Base-by-base conservation (phyloP, 1,140 invertebrate genomes). In the Microplitis mediator region DNA sequence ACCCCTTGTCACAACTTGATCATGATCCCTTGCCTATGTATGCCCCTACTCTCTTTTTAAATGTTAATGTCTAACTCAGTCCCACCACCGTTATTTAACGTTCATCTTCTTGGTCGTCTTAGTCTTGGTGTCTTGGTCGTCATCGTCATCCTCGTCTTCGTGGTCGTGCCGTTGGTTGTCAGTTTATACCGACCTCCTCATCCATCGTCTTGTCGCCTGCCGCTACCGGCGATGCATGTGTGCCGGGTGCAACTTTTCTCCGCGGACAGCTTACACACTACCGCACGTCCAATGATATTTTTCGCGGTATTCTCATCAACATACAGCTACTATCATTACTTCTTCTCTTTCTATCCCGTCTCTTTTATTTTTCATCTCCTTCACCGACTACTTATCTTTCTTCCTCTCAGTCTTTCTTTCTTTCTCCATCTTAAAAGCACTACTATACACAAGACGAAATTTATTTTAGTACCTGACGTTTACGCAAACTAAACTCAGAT, bases 231-330 rank as follows among this genome's bases (percentile, higher is more conserved):
- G 79, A 77, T 82, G 78, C 79, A 84, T 32, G 60, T 80, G 85
- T 87, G 86, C 86, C 86, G 86, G 86, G 86, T 87, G 86, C 86
- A 87, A 87, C 82, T 85, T 82, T 82, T 82, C 81, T 81, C 79
- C 79, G 73, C 52, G 45, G 62, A 66, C 62, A 45, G 16, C 52
- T 61, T 45, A 45, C 39, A 54, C 58, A 69, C 34, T 14, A 36
- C 16, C 14, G 64, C 11, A 11, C n/a, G 69, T 4, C 16, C 32
- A 16, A 72, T 61, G 65, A 75, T 75, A 67, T 75, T 61, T 76
- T 74, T 74, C 63, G 62, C 71, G 65, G 36, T 39, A 31, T 52
- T 34, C 14, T 45, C 54, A 13, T 39, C 65, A 45, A 9, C 39
- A 45, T 50, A 13, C 68, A 52, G 36, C 39, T 56, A n/a, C 13